Base-by-base conservation (phyloP, 2,888 invertebrate species). In the Ditula angustiorana region DNA sequence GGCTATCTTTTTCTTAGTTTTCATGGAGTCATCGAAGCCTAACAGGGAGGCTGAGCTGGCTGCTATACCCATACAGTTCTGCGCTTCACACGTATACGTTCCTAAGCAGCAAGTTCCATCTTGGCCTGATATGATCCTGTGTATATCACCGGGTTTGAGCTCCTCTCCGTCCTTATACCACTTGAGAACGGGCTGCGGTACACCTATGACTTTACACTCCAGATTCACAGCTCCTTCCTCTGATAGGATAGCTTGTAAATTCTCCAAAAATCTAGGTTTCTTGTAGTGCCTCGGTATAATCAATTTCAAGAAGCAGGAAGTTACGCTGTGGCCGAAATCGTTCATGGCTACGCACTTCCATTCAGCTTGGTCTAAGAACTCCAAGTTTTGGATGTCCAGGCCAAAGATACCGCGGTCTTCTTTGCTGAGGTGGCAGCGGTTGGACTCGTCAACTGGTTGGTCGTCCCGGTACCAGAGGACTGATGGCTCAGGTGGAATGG, bases 141-240 rank as follows among this genome's bases (percentile, higher is more conserved):
- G 98, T 75, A 98, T 98, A 80, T 98, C 98, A 0, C 98, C 98
- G 0, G 98, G 97, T 80, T 97, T 97, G 0, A 98, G 84, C 80
- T 98, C 97, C 60, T 96, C 95, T 0, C 97, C 98, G 81, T 98
- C 98, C 87, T 98, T 98, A 82, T 97, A 98, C 98, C 98, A 98
- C 78, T 97, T 97, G 0, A 98, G 88, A n/a, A 95, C 93, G 0
- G 98, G 98, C 78, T 97, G 97, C 0, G 98, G 98, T 1, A 98
- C 97, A 5, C 98, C 98, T 66, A 98, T 97, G 0, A 98, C 97
- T 90, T 98, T 98, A 83, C 98, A 98, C 84, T 98, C 98, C 66
- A 98, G 93, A 86, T 98, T 98, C 0, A 98, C 98, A 8, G 98
- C 97, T 0, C 98, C 96, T 85, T 97, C 97, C 69, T 97, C 97